Conservation (phyloP, 1,140 invertebrate genomes). For the Teleogryllus occipitalis region DNA sequence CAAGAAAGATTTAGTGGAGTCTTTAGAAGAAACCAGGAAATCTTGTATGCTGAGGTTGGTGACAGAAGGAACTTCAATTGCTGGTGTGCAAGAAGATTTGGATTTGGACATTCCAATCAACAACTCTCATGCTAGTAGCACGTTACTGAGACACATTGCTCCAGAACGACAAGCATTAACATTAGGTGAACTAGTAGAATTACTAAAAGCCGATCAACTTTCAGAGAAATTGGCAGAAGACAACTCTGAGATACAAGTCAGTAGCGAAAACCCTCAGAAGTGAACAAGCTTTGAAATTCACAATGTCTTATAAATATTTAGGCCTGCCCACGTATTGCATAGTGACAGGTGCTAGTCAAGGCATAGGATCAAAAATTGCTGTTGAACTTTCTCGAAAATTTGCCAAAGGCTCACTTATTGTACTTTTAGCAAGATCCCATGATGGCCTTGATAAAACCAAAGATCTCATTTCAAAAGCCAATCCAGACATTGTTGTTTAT, state of each 20-base stretch:
- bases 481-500: slow-evolving; percentile 33
- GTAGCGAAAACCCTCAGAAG: no score
- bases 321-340: slow-evolving; percentile 47
- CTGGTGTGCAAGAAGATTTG: slow-evolving; percentile 25
- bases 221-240: slow-evolving; percentile 27
- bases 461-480: slow-evolving; percentile 40
- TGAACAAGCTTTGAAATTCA: no score
- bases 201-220: slow-evolving; percentile 44
- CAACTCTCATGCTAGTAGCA: slow-evolving; percentile 31
- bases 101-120: slow-evolving; percentile 35
- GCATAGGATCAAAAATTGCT: slow-evolving; percentile 73
- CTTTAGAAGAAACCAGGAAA: slow-evolving; percentile 36
- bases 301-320: slow-evolving; percentile 28
- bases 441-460: slow-evolving; percentile 55
- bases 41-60: slow-evolving; percentile 40
- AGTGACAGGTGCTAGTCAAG: slow-evolving; percentile 79
- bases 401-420: slow-evolving; percentile 52
- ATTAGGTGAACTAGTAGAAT: slow-evolving; percentile 42
- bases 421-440: slow-evolving; percentile 67
- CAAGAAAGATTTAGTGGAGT: slow-evolving; percentile 38
- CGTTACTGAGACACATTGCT: slow-evolving; percentile 38
- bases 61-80: slow-evolving; percentile 27
- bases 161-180: slow-evolving; percentile 39
- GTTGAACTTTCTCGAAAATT: slow-evolving; percentile 55
- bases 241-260: slow-evolving; percentile 15